These are phyloP conservation scores for Tautogolabrus adspersus DNA, from an alignment of 2,113 vertebrate species.

Conservation along the genomic window DNA sequence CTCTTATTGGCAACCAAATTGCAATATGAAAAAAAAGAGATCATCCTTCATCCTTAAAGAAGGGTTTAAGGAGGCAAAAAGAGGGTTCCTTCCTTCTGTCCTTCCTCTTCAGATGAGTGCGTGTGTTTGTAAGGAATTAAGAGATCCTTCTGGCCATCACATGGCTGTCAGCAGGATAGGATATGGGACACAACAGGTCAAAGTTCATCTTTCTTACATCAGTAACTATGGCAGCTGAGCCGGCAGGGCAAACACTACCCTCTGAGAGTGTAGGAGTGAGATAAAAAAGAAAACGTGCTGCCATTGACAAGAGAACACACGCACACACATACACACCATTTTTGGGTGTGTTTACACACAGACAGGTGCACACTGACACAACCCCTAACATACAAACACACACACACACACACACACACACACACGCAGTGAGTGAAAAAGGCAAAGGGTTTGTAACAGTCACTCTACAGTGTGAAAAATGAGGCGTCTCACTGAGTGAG, in stretches of 20 bases:
- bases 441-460: conserved; percentile 98
- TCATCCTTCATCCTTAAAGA: conserved; percentile 77
- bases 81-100: conserved; percentile 64
- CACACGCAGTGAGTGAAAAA: conserved; percentile 87
- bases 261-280: conserved; percentile 79
- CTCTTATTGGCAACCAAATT: conserved; percentile 99
- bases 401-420: conserved; percentile 39
- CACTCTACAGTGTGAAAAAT: conserved; percentile 94
- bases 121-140: conserved; percentile 76
- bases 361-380: conserved; percentile 61
- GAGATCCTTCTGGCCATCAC: conserved; percentile 81
- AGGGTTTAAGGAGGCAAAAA: conserved; percentile 71
- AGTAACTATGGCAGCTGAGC: conserved; percentile 81
- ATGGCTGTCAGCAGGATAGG: conserved; percentile 83
- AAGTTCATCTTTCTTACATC: conserved; percentile 78
- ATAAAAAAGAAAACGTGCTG: conserved; percentile 76
- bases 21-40: conserved; percentile 92
- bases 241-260: conserved; percentile 74
- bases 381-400: conserved; percentile 69
- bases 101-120: conserved; percentile 80
- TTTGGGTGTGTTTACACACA: conserved; percentile 45
- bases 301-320: conserved; percentile 72
- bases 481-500: conserved; percentile 92
- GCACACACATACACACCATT: conserved; percentile 35
- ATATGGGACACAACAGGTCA: conserved; percentile 78